These are phyloP conservation scores for Nothocercus julius DNA, from an alignment of 2,113 vertebrate genomes.

Conservation along the genomic window DNA sequence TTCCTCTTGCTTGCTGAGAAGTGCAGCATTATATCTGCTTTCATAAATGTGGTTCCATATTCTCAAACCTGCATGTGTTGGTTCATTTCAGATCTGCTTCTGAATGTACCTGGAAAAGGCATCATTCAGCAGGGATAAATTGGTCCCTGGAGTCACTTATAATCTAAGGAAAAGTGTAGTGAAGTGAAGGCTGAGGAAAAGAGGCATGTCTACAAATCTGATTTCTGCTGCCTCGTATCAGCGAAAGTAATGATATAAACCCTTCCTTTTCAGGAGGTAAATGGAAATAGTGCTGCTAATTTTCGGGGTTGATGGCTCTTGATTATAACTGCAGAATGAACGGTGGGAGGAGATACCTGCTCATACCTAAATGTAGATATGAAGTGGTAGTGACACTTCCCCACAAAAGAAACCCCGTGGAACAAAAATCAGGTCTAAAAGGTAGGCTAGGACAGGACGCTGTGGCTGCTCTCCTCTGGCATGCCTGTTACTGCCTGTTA, in stretches of 20 bases:
- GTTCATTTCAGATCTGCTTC: neutral
- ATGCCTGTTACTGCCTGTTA: neutral
- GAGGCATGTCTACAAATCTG: neutral
- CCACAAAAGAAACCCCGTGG: neutral
- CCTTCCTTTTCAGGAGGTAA: neutral
- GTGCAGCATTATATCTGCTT: neutral
- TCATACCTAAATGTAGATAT: neutral
- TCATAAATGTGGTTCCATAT: neutral
- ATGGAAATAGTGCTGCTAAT: neutral
- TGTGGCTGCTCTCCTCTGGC: neutral
- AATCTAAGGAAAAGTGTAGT: neutral
- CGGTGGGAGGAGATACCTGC: neutral
- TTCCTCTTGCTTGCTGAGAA: neutral
- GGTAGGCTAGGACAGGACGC: too few relatives aligned
- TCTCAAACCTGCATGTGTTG: neutral
- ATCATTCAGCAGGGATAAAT: neutral
- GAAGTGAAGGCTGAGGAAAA: neutral
- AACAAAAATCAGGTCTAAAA: neutral
- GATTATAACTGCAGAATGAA: neutral
- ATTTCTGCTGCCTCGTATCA: neutral
- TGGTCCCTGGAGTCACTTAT: neutral
- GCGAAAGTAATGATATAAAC: neutral
- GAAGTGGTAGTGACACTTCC: neutral
- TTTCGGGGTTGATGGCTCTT: neutral
- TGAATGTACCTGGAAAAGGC: neutral